Evolutionary conservation across 2,888 invertebrate genomes (phyloP), one percentile per base, ranked within the genome.

Genomic region (Argynnis bischoffii): DNA sequence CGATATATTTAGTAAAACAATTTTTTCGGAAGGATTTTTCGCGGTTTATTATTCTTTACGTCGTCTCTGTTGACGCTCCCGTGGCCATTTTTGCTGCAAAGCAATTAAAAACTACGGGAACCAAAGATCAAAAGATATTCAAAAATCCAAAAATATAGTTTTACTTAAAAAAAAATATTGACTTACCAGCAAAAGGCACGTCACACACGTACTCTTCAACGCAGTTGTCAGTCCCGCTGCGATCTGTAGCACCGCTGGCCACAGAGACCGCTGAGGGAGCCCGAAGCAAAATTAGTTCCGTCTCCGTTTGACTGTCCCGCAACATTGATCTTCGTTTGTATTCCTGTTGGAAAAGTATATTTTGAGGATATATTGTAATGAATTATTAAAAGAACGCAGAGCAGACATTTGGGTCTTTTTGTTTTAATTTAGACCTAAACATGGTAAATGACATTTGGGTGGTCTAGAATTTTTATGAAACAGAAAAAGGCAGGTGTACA

Each of bases 181-280:
- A 92, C 93, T 94, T 89, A 97, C 97, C 97, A 89, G 97, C 97
- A 92, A 97, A 97, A 72, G 97, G 97, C 72, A 96, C 95, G 85
- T 98, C 97, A 71, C 96, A 95, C 74, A 97, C 95, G 86, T 95
- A 97, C 87, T 97, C 97, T 88, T 97, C 97, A 69, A 97, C 96
- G 79, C 95, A 95, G 92, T 96, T 96, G 88, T 97, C 97, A 6
- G 96, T 95, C 75, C 96, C 96, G 83, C 97, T 97, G 84, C 97
- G 95, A 69, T 97, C 94, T 11, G 96, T 96, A 61, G 96, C 96
- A 76, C 95, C 96, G 75, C 95, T 95, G 14, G 90, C 91, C n/a
- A 92, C 92, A 75, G 96, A 96, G 80, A 97, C 97, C 1, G 95
- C 95, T 46, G 96, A 96, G 75, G 96, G 95, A 76, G 96, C 97